Conservation (phyloP, 2,888 invertebrate species). For the Melanotus villosus region DNA sequence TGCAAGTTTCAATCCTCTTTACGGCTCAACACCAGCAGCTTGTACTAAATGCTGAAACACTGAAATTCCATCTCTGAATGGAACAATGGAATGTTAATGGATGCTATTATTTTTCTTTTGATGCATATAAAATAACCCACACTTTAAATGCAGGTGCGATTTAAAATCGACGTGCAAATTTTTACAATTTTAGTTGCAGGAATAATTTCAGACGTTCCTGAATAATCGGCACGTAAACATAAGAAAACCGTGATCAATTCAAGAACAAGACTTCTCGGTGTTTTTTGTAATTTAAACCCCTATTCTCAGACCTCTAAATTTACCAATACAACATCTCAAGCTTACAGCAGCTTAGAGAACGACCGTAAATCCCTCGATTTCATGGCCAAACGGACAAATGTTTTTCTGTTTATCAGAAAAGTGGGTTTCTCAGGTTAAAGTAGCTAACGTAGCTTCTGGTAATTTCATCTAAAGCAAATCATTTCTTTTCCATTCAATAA, state of each 20-base stretch:
- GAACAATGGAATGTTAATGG: slow-evolving; percentile 22
- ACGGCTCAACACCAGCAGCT: slow-evolving; percentile 21
- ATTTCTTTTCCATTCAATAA: no score
- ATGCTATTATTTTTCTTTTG: slow-evolving; percentile 28
- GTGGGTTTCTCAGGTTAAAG: background rate
- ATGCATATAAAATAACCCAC: no score
- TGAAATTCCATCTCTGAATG: slow-evolving; percentile 23
- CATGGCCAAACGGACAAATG: slow-evolving; percentile 1
- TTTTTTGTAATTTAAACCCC: background rate
- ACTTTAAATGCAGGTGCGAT: no score
- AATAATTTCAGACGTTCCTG: no score
- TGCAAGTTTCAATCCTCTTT: slow-evolving; percentile 33
- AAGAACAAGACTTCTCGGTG: no score
- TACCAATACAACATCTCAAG: background rate
- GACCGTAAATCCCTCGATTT: slow-evolving; percentile 22
- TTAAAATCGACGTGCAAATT: no score
- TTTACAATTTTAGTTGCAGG: no score
- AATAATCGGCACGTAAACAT: no score
- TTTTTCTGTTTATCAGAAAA: slow-evolving; percentile 7
- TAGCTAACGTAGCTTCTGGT: no score
- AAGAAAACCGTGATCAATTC: no score
- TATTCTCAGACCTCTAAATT: slow-evolving; percentile 17
- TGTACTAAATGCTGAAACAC: slow-evolving; percentile 26
- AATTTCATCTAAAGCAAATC: background rate
- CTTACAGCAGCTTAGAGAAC: slow-evolving; percentile 22